Evolutionary conservation across 1,140 invertebrate genomes (phyloP), one percentile per base, ranked within the genome.

Genomic region (Drosophila hydei): DNA sequence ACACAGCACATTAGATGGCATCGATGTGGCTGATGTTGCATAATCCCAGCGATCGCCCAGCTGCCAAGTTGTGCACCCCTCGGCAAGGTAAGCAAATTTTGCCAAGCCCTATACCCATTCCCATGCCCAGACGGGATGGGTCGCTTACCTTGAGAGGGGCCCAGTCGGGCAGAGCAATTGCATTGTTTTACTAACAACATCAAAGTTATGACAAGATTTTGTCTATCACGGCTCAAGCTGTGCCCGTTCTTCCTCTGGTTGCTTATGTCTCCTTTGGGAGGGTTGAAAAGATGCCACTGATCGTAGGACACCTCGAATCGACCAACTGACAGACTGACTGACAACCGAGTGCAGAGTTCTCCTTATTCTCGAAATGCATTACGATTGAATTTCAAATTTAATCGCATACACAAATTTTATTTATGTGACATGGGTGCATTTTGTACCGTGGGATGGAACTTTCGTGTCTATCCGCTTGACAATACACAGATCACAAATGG

Each of bases 121-220:
- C 61, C 68, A 72, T 88, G 83, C 79, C 51, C 84, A 88, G 72
- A 75, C 65, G 48, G 79, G 75, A 77, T 59, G 27, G 42, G 47
- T 65, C 30, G 75, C 61, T 75, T 64, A 63, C 83, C 83, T 81
- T 79, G 52, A 75, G 38, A 42, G 79, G 71, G 45, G 55, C 54
- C 48, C 60, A 64, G 60, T 61, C 62, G 61, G 61, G 59, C 11
- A 72, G 47, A 67, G 69, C 84, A 83, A 88, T 83, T 76, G 61
- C 83, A 62, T 88, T 88, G 83, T 88, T 88, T 88, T 88, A 89
- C 84, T 83, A 75, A 88, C 63, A 88, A 87, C 85, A 89, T 89
- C 87, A 89, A 89, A 89, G 87, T 89, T 89, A 89, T 89, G 87
- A 89, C 87, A 89, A 81, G 87, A 89, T 89, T 89, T 89, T 89